These are phyloP conservation scores for Ditula angustiorana DNA, from an alignment of 2,888 invertebrate species.

Conservation along the genomic window DNA sequence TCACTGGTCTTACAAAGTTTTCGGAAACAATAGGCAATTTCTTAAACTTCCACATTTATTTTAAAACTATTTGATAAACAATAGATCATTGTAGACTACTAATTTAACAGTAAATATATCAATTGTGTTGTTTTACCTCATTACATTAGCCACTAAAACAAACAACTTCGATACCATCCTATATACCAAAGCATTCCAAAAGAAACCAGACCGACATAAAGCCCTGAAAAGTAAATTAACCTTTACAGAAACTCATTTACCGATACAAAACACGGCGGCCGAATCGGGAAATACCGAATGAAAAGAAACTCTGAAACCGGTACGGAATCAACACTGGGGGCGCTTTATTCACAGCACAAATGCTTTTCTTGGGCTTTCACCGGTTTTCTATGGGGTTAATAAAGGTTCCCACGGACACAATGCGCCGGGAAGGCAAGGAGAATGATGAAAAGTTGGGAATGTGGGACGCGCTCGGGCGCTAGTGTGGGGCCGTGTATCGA, in stretches of 20 bases:
- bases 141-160: constrained; percentile 13
- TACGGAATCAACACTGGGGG: constrained; percentile 69
- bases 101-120: not conserved
- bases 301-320: constrained; percentile 70
- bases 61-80: too few species aligned
- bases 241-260: constrained; percentile 80
- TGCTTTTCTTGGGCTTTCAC: constrained; percentile 84
- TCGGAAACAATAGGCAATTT: too few species aligned
- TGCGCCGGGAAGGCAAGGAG: constrained; percentile 76
- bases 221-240: constrained; percentile 76
- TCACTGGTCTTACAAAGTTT: too few species aligned
- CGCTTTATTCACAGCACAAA: constrained; percentile 63
- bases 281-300: constrained; percentile 75
- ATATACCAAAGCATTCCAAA: constrained; percentile 17
- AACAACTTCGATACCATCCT: constrained; percentile 29
- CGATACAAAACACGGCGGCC: constrained; percentile 75
- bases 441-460: constrained; percentile 83
- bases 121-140: not conserved
- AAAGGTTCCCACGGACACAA: constrained; percentile 85
- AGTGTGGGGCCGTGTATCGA: constrained; percentile 58
- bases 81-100: too few species aligned
- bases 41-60: too few species aligned
- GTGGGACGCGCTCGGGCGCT: constrained; percentile 77
- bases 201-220: constrained; percentile 56
- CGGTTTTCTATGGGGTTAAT: constrained; percentile 82